A percentile compares a stretch with the other conserved stretches of the same genome.
Conservation (phyloP, 2,888 invertebrate species). For the Caenorhabditis virilis region DNA sequence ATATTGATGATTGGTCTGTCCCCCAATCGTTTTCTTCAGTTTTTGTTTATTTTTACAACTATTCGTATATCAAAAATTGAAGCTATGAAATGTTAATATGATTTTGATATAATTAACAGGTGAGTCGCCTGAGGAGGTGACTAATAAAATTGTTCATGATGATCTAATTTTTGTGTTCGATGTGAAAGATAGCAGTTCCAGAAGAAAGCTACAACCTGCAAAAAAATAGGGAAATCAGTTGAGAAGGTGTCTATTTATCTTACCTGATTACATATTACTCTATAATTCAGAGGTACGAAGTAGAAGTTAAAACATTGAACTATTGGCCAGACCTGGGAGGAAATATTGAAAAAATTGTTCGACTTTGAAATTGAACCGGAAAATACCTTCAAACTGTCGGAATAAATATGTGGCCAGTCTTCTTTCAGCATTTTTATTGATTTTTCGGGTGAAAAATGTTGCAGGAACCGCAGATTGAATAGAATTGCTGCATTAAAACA, state of each 20-base stretch:
- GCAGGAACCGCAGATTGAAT: slow-evolving; percentile 27
- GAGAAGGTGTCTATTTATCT: too few relatives aligned
- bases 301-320: slow-evolving; percentile 86
- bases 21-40: too few relatives aligned
- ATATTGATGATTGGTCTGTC: too few relatives aligned
- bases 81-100: too few relatives aligned
- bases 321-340: slow-evolving; percentile 77
- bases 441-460: slow-evolving; percentile 19
- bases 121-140: too few relatives aligned
- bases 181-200: slow-evolving; percentile 87
- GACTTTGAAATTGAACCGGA: background rate
- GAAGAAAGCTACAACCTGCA: slow-evolving; percentile 77
- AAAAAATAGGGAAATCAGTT: too few relatives aligned
- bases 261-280: slow-evolving; percentile 74
- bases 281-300: slow-evolving; percentile 81
- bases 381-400: slow-evolving; percentile 21
- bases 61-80: too few relatives aligned
- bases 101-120: too few relatives aligned
- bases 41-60: too few relatives aligned
- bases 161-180: slow-evolving; percentile 74
- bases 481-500: slow-evolving; percentile 27
- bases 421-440: slow-evolving; percentile 22
- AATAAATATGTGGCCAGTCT: slow-evolving; percentile 26
- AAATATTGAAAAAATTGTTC: background rate
- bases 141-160: slow-evolving; percentile 31